Conservation (phyloP, 2,113 vertebrate genomes). For the Emydura subglobosa region DNA sequence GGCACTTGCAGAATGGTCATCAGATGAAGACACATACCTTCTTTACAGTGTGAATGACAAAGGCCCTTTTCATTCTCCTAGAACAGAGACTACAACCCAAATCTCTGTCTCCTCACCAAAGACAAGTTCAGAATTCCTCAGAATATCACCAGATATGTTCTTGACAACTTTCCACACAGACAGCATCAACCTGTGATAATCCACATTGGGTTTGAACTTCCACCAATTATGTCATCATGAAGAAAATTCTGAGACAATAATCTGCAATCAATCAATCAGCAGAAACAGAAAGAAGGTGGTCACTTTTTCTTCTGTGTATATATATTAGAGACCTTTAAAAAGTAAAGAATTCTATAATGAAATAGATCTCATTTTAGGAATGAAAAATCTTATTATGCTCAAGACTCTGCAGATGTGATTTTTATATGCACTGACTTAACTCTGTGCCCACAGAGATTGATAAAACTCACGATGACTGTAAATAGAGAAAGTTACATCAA, state of each 20-base stretch:
- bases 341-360: neutral
- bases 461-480: neutral
- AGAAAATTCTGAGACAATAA: neutral
- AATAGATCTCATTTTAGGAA: neutral
- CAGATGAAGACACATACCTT: neutral
- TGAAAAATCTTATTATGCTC: neutral
- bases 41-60: neutral
- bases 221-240: neutral
- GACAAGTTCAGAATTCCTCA: neutral
- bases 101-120: neutral
- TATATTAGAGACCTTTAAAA: neutral
- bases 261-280: neutral
- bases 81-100: neutral
- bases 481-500: neutral
- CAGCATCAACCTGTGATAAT: neutral
- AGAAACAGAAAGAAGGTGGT: neutral
- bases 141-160: neutral
- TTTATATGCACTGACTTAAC: neutral
- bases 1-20: neutral
- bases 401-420: neutral
- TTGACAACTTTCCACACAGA: neutral
- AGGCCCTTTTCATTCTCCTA: neutral
- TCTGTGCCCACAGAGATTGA: neutral
- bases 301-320: neutral
- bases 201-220: neutral